Conservation (phyloP, 2,797 vertebrate genomes). For the Microctenopoma stevenorrisi region DNA sequence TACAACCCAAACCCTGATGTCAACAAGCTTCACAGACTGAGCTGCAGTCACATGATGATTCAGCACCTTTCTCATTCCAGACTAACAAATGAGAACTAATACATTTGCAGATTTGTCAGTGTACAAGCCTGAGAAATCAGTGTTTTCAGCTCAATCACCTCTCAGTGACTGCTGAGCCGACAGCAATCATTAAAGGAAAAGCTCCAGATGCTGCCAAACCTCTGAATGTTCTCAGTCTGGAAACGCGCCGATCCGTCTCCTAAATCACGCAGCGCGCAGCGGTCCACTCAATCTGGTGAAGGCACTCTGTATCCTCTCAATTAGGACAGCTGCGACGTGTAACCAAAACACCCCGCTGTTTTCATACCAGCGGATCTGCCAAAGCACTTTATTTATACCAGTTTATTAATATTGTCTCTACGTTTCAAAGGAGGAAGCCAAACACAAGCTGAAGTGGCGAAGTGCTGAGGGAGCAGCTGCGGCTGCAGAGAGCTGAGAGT, state of each 20-base stretch:
- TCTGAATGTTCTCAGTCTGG: conserved; percentile 47
- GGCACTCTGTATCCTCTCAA: conserved; percentile 54
- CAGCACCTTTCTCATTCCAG: too few species aligned
- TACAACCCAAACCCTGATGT: not conserved
- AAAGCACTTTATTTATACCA: conserved; percentile 42
- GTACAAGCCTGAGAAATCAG: not conserved
- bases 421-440: conserved; percentile 27
- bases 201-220: conserved; percentile 47
- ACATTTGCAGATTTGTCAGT: conserved; percentile 1
- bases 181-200: conserved; percentile 30
- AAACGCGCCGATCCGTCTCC: conserved; percentile 34
- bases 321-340: conserved; percentile 50
- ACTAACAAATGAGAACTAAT: too few species aligned
- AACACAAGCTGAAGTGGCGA: conserved; percentile 17
- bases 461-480: not conserved
- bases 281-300: conserved; percentile 61
- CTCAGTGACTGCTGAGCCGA: not conserved
- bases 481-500: not conserved
- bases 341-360: conserved; percentile 49
- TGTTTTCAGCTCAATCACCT: too few species aligned
- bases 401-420: conserved; percentile 47
- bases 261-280: conserved; percentile 43
- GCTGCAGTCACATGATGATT: too few species aligned
- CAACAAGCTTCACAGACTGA: too few species aligned
- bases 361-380: conserved; percentile 41